Conservation (phyloP, 2,797 vertebrate genomes). For the Carcharodon carcharias region DNA sequence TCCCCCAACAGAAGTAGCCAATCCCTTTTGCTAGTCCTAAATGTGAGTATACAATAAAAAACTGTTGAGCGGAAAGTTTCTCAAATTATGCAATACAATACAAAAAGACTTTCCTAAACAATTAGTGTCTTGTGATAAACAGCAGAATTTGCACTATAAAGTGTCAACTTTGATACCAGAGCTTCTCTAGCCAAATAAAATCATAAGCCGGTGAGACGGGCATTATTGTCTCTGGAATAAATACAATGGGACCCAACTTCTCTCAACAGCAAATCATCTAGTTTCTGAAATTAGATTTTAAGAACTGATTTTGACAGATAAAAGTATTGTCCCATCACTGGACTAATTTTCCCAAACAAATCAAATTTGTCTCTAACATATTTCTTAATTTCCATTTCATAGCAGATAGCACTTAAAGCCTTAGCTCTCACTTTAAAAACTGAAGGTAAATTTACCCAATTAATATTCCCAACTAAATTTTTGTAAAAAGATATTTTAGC, state of each 20-base stretch:
- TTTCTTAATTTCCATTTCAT: background rate
- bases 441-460: background rate
- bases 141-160: background rate
- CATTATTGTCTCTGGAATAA: background rate
- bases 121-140: background rate
- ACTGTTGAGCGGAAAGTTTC: background rate
- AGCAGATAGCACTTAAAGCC: background rate
- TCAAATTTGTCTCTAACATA: background rate
- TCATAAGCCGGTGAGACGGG: background rate
- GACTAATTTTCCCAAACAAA: background rate
- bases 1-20: background rate
- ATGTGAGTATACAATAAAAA: background rate
- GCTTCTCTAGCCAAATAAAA: background rate
- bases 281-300: background rate
- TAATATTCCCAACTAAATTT: background rate
- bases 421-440: background rate
- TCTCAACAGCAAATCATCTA: background rate
- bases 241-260: background rate
- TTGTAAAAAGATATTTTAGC: background rate
- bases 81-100: background rate
- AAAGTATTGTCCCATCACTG: background rate
- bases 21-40: background rate
- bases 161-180: background rate
- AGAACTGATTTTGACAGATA: background rate
- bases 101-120: background rate